Evolutionary conservation across 1,140 invertebrate genomes (phyloP), one percentile per base, ranked within the genome.

Genomic region (Monochamus saltuarius): DNA sequence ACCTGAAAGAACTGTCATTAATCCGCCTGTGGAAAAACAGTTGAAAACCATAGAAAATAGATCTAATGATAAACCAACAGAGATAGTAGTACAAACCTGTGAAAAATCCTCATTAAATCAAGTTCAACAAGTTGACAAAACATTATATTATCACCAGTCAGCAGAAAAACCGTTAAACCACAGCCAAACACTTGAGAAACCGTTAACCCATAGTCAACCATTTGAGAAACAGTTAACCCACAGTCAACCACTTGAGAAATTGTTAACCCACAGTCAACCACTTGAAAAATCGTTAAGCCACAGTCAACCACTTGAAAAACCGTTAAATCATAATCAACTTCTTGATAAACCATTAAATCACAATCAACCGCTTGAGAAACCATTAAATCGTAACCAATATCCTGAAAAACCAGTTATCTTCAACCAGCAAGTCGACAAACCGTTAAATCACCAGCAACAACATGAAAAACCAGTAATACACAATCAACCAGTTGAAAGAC

Each of bases 381-480:
- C 22, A 29, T 6, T 29, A 3, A 29, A 29, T 14, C 36, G 37
- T 11, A 13, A 19, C 37, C 53, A 35, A n/a, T 55, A 16, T 4
- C 6, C 22, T 7, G 35, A 56, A 52, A 52, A 58, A 17, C 43
- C 0, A 13, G 1, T 10, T 14, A 52, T 7, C 49, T 8, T 3
- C 37, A 40, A 1, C 39, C 38, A 43, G n/a, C 19, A 29, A 38
- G 17, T 11, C 38, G 22, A 40, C 17, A 43, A 49, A 37, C 50
- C 49, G 22, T 35, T 2, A 22, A 10, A 42, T 29, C 50, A 50
- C 57, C 62, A 36, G 10, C 22, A 56, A 16, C 60, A 43, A 55
- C 14, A 36, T 19, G 43, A 57, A 35, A 39, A 39, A 40, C 29
- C 49, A 7, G 37, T 43, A 8, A 51, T 50, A 34, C 49, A 50